phyloP scores from a whole-genome alignment of 2,113 vertebrate species.

The Nothoprocta perdicaria region DNA sequence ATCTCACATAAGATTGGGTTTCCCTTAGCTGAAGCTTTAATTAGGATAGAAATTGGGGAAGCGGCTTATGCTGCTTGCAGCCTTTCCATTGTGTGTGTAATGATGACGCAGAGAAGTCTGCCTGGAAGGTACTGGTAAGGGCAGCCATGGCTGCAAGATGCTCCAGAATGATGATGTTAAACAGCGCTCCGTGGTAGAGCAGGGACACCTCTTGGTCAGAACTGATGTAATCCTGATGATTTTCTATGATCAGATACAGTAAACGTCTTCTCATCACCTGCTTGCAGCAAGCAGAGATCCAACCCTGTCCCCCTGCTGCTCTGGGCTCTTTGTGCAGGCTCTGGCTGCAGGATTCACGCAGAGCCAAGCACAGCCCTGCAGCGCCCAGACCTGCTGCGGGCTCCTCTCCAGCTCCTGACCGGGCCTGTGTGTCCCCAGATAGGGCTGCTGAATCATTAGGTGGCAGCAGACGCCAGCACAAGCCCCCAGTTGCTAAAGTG shows the following conservation, averaged over 20 bases:
- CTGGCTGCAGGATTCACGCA: background rate
- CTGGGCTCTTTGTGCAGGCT: rapidly evolving
- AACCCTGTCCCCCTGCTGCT: rapidly evolving
- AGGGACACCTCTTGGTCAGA: slow-evolving; percentile 6
- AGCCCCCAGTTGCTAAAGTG: background rate
- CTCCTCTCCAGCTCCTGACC: no score
- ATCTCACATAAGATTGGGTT: background rate
- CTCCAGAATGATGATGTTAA: background rate
- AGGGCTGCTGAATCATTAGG: background rate
- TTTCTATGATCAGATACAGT: background rate
- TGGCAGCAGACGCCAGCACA: slow-evolving; percentile 28
- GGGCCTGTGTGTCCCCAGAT: background rate
- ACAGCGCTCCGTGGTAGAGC: background rate
- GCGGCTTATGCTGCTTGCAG: rapidly evolving
- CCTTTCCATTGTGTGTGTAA: rapidly evolving
- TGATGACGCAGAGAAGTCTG: background rate
- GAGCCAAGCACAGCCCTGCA: background rate
- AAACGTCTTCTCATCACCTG: rapidly evolving
- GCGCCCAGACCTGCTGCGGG: no score
- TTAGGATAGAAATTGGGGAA: rapidly evolving
- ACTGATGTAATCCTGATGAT: background rate
- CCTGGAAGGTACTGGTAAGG: background rate
- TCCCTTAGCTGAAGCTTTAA: background rate
- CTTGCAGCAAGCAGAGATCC: no score
- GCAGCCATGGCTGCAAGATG: background rate